Evolutionary conservation across 1,140 invertebrate species (phyloP).

Genomic region (Anadara kagoshimensis): DNA sequence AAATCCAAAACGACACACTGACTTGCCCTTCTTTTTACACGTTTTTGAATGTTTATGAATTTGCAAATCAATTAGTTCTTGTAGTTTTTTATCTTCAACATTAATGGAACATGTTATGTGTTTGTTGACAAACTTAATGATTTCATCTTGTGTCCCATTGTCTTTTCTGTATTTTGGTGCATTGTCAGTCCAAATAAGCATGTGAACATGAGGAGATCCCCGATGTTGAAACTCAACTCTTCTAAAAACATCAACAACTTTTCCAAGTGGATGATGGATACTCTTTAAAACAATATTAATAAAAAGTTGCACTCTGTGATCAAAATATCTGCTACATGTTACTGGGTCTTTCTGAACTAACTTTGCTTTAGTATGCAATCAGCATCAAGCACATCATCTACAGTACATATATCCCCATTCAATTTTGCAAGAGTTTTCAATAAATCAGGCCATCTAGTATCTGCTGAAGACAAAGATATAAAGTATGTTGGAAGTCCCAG

Average conservation of each 20-base stretch:
- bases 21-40: constrained; percentile 38
- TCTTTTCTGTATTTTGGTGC: constrained; percentile 19
- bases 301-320: constrained; percentile 42
- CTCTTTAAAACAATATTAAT: constrained; percentile 27
- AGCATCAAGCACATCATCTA: constrained; percentile 28
- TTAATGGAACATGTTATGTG: constrained; percentile 18
- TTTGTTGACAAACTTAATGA: constrained; percentile 12
- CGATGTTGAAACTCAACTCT: constrained; percentile 33
- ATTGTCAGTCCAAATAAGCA: constrained; percentile 29
- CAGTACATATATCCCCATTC: constrained; percentile 24
- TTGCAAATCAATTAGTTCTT: constrained; percentile 37
- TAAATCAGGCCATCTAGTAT: constrained; percentile 47
- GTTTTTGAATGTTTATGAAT: constrained; percentile 49
- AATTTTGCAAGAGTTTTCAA: constrained; percentile 40
- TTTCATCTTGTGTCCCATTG: not conserved
- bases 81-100: constrained; percentile 11
- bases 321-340: constrained; percentile 47
- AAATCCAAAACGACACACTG: constrained; percentile 46
- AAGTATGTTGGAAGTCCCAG: constrained; percentile 47
- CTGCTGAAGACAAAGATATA: constrained; percentile 47
- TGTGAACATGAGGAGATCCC: constrained; percentile 34
- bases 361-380: constrained; percentile 22
- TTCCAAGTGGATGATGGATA: constrained; percentile 22
- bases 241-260: constrained; percentile 6
- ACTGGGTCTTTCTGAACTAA: constrained; percentile 46